A percentile compares a stretch with the other conserved stretches of the same genome.
Conservation (phyloP, 2,888 invertebrate genomes). For the Oligia latruncula region DNA sequence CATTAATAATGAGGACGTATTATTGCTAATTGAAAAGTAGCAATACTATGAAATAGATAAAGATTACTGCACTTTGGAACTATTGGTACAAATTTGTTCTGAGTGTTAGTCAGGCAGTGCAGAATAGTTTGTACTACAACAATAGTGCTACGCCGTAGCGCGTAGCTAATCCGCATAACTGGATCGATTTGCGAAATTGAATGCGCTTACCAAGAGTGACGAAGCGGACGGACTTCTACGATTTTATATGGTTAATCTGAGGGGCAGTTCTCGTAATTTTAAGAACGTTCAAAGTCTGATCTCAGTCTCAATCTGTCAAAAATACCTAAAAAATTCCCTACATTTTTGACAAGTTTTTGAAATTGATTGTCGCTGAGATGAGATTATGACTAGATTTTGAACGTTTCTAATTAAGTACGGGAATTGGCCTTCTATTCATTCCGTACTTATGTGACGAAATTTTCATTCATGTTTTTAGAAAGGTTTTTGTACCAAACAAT, state of each 20-base stretch:
- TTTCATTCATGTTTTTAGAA: neutral
- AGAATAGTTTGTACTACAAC: neutral
- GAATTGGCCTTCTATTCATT: neutral
- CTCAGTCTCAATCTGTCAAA: too few species aligned
- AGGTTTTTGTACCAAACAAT: neutral
- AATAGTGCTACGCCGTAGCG: slow-evolving; percentile 45
- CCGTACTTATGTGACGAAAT: neutral
- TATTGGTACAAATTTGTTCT: neutral
- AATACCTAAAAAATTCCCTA: too few species aligned
- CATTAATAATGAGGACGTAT: neutral
- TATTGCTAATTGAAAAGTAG: neutral
- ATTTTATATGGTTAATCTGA: slow-evolving; percentile 11
- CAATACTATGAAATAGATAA: neutral
- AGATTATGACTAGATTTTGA: too few species aligned
- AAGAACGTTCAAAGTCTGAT: too few species aligned
- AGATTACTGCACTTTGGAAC: slow-evolving; percentile 8
- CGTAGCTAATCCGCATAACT: slow-evolving; percentile 21
- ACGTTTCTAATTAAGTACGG: too few species aligned
- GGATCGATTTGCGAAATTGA: slow-evolving; percentile 34
- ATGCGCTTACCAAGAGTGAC: slow-evolving; percentile 2
- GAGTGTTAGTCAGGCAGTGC: neutral
- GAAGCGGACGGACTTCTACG: slow-evolving; percentile 30
- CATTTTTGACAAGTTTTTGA: too few species aligned
- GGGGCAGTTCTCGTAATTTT: too few species aligned
- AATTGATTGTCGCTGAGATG: too few species aligned